These are phyloP conservation scores for Drosophila parabipectinata DNA, from an alignment of 1,140 invertebrate genomes.

Conservation along the genomic window DNA sequence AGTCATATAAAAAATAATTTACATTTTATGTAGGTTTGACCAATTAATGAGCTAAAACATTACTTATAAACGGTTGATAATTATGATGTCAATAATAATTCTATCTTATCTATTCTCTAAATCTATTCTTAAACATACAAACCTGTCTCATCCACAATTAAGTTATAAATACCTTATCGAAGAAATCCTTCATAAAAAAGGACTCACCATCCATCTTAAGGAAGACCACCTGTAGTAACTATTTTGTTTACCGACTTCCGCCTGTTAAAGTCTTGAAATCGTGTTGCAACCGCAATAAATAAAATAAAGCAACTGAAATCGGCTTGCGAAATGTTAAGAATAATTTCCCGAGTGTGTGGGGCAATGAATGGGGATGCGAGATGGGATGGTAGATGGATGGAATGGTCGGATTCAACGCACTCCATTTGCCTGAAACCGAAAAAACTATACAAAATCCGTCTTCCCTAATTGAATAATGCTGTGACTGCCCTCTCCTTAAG, in stretches of 20 bases:
- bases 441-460: constrained; percentile 50
- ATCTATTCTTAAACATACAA: no score
- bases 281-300: constrained; percentile 43
- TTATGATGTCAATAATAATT: no score
- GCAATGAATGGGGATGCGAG: background rate
- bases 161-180: no score
- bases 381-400: background rate
- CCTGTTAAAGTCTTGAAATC: constrained; percentile 34
- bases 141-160: no score
- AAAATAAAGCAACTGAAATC: constrained; percentile 35
- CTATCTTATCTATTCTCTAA: no score
- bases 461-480: constrained; percentile 51
- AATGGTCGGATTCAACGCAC: constrained; percentile 36
- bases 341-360: constrained; percentile 10
- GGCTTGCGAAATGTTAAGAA: constrained; percentile 35
- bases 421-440: constrained; percentile 38
- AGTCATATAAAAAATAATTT: no score
- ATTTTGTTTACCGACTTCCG: constrained; percentile 25
- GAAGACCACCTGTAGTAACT: constrained; percentile 19
- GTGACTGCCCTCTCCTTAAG: constrained; percentile 30
- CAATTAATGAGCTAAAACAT: no score
- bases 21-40: no score
- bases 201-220: background rate
- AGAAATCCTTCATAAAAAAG: background rate
- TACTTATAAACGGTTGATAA: no score